A percentile compares a stretch with the other conserved stretches of the same genome.
These are phyloP conservation scores for Athripsodes cinereus DNA, from an alignment of 2,888 invertebrate genomes.

Conservation along the genomic window DNA sequence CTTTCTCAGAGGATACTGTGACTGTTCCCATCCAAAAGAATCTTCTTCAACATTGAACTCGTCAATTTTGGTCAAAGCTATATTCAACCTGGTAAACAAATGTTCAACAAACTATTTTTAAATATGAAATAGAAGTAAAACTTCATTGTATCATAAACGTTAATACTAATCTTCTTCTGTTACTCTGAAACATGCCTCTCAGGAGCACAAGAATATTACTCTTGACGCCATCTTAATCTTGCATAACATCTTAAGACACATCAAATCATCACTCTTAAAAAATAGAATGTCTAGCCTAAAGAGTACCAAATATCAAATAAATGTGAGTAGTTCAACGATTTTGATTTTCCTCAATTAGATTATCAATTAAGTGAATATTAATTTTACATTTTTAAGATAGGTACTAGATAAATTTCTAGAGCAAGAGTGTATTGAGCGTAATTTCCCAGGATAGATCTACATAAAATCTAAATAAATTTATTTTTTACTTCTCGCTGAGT, in stretches of 20 bases:
- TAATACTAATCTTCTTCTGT: neutral
- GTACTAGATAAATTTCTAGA: too few species aligned
- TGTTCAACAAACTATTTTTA: neutral
- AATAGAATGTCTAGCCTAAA: too few species aligned
- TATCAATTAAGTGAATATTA: too few species aligned
- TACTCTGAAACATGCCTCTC: neutral
- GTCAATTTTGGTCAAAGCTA: constrained; percentile 75
- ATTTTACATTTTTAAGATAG: too few species aligned
- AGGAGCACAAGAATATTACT: neutral
- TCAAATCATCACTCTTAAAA: too few species aligned
- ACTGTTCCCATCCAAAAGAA: constrained; percentile 80
- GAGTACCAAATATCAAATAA: too few species aligned
- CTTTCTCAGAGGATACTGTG: constrained; percentile 83
- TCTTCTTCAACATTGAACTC: constrained; percentile 88
- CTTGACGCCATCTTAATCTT: neutral
- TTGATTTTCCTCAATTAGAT: too few species aligned
- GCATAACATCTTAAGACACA: too few species aligned
- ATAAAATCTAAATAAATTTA: neutral
- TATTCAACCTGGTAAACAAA: constrained; percentile 50
- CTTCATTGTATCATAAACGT: neutral
- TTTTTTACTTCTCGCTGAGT: constrained; percentile 58
- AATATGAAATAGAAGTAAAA: neutral
- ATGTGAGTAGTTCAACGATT: too few species aligned
- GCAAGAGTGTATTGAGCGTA: too few species aligned
- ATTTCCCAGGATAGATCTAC: too few species aligned